These are phyloP conservation scores for Aleiodes testaceus DNA, from an alignment of 2,888 invertebrate species.

Conservation along the genomic window DNA sequence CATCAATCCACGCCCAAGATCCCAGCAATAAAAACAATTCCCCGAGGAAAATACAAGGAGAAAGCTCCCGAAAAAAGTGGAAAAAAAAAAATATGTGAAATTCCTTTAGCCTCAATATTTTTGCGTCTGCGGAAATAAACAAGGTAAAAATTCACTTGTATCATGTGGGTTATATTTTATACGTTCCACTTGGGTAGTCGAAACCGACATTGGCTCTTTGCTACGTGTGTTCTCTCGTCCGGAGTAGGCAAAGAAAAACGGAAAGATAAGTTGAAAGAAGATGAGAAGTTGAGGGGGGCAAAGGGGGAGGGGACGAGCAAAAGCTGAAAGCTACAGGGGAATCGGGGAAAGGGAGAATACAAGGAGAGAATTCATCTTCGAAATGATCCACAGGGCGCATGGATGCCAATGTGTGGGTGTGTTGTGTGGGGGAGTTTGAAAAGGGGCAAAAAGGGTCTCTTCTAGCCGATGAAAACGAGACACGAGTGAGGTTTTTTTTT, in stretches of 20 bases:
- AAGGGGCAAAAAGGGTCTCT: slow-evolving; percentile 29
- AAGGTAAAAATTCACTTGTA: slow-evolving; percentile 34
- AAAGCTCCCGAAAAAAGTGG: not conserved
- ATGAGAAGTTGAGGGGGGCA: slow-evolving; percentile 4
- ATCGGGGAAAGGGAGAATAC: slow-evolving; percentile 48
- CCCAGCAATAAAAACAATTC: not conserved
- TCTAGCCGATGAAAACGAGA: slow-evolving; percentile 31
- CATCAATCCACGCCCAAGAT: slow-evolving; percentile 4
- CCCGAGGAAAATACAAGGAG: not conserved
- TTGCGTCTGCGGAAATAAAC: slow-evolving; percentile 35
- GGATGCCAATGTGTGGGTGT: slow-evolving; percentile 35
- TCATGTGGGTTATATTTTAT: slow-evolving; percentile 25
- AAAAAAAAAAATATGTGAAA: not conserved
- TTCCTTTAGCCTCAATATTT: slow-evolving; percentile 35
- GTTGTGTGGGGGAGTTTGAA: slow-evolving; percentile 49
- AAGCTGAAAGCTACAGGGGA: slow-evolving; percentile 19
- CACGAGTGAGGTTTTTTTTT: slow-evolving; percentile 37
- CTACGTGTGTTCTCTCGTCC: slow-evolving; percentile 29
- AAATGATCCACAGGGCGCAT: slow-evolving; percentile 56
- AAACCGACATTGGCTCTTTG: slow-evolving; percentile 34
- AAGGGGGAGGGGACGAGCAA: slow-evolving; percentile 33
- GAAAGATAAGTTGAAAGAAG: slow-evolving; percentile 31
- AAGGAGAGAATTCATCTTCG: slow-evolving; percentile 63
- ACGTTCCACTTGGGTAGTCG: slow-evolving; percentile 33
- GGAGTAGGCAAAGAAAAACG: slow-evolving; percentile 2